Percentiles rank a stretch among this genome's conserved stretches.
Conservation (phyloP, 2,888 invertebrate genomes). For the Neelides folsomi region DNA sequence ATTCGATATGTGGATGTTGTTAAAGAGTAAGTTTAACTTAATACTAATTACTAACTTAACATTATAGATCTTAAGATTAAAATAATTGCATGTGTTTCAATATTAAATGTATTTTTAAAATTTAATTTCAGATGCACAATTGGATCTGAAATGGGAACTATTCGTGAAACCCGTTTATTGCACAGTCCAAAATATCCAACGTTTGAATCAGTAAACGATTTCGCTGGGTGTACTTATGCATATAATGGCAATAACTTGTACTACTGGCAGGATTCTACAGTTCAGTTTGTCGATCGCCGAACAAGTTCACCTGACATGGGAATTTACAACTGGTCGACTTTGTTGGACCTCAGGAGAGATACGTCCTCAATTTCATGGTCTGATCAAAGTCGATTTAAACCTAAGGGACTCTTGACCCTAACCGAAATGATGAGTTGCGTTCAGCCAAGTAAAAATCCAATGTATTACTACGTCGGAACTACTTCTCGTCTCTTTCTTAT, state of each 20-base stretch:
- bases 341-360: constrained; percentile 15
- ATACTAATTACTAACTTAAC: no score
- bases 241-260: constrained; percentile 9
- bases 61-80: no score
- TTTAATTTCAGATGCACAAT: no score
- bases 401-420: neutral
- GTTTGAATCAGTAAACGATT: constrained; percentile 16
- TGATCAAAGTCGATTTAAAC: constrained; percentile 15
- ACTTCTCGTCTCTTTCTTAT: constrained; percentile 20
- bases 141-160: neutral
- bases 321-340: constrained; percentile 1
- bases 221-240: constrained; percentile 15
- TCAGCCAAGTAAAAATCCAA: constrained; percentile 9
- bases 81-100: no score
- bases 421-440: constrained; percentile 24
- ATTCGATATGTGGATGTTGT: constrained; percentile 14
- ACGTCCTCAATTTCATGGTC: constrained; percentile 10
- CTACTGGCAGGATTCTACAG: constrained; percentile 15
- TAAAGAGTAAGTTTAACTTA: constrained; percentile 12
- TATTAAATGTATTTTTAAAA: no score
- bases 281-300: constrained; percentile 20
- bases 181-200: constrained; percentile 3
- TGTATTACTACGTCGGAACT: constrained; percentile 30
- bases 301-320: neutral
- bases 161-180: neutral